Base-by-base conservation (phyloP, 1,140 invertebrate genomes). In the Meloidogyne hapla region DNA sequence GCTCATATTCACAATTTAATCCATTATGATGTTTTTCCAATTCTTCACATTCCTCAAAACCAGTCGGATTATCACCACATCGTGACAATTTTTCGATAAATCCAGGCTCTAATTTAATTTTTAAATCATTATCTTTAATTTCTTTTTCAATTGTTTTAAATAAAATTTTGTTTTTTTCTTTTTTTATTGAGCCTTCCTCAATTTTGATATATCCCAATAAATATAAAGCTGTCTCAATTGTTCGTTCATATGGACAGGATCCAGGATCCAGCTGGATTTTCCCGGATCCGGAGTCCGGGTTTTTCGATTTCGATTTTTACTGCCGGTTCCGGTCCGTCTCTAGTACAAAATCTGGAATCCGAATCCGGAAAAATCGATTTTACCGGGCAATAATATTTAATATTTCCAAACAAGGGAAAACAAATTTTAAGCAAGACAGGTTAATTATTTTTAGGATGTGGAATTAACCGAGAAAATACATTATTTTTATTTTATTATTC, bases 81-180 rank as follows among this genome's bases (percentile, higher is more conserved):
- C 1, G 4, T 56, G 48, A n/a, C 18, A 56, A 56, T 66, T 25
- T 23, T 33, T 42, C 28, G 5, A 66, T 18, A 66, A 66, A 66
- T 66, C 65, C 65, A 1, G 65, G 65, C 21, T 66, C 65, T 21
- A 42, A 42, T 66, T 66, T 66, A 15, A 66, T 66, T 66, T 66
- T 66, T 42, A 66, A 33, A 8, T 21, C 21, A n/a, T 5, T 5
- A 42, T 33, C 8, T 33, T 6, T 25, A 18, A 66, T n/a, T 5
- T 25, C 13, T 8, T 56, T 42, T 42, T 1, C 2, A 12, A 13
- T 42, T 42, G 9, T 42, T 12, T 56, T 56, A 5, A n/a, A 8
- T 56, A n/a, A n/a, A 6, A 5, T 56, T 56, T 56, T n/a, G 18
- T 6, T 13, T 10, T 33, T 33, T 33, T 33, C 33, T 8, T 33